Conservation (phyloP, 2,797 vertebrate species). For the Danio aesculapii region DNA sequence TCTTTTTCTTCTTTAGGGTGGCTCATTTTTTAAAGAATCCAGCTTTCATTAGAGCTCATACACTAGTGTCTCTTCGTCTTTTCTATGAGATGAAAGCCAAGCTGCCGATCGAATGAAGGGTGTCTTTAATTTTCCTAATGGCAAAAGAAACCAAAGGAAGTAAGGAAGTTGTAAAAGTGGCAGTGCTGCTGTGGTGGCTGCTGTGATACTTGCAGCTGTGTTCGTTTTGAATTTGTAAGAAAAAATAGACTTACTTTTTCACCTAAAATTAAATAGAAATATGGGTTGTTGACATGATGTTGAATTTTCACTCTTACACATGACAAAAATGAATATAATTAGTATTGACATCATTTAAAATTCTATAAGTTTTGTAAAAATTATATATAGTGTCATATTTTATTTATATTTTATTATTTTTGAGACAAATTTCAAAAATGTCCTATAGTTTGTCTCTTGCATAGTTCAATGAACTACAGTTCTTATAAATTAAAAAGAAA, state of each 20-base stretch:
- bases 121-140: constrained; percentile 59
- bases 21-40: constrained; percentile 54
- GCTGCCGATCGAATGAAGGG: constrained; percentile 49
- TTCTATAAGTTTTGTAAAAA: too few species aligned
- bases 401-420: too few species aligned
- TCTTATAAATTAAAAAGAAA: too few species aligned
- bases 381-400: too few species aligned
- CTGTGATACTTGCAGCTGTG: constrained; percentile 59
- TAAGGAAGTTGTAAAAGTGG: constrained; percentile 24
- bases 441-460: too few species aligned
- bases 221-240: constrained; percentile 62
- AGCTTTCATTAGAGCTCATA: constrained; percentile 62
- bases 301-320: too few species aligned
- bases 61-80: constrained; percentile 41
- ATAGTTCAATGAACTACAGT: too few species aligned
- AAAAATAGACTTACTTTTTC: constrained; percentile 58
- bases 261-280: constrained; percentile 25
- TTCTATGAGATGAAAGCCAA: constrained; percentile 40
- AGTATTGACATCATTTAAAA: too few species aligned
- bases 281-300: too few species aligned
- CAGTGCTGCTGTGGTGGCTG: constrained; percentile 59
- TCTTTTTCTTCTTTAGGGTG: constrained; percentile 52
- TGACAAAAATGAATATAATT: too few species aligned
- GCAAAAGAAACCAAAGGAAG: constrained; percentile 40
- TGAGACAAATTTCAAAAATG: too few species aligned